phyloP scores from a whole-genome alignment of 2,113 vertebrate species.

The Aplodontia rufa region DNA sequence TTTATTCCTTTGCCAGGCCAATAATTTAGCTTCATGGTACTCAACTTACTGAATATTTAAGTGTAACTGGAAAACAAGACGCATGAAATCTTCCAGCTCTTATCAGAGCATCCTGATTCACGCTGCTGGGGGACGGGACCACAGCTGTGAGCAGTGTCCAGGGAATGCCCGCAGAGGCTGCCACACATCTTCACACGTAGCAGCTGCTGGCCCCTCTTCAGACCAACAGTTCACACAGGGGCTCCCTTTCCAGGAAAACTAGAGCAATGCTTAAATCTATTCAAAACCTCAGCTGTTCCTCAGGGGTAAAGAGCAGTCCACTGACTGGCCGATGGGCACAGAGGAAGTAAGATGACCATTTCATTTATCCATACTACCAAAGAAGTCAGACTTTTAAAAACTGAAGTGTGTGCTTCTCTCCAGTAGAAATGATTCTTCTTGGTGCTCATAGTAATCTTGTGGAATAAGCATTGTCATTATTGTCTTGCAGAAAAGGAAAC shows the following conservation, averaged over 20 bases:
- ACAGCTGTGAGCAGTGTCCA: background rate
- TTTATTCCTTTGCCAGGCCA: constrained; percentile 73
- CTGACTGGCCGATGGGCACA: background rate
- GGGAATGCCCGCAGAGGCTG: background rate
- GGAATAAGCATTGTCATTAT: background rate
- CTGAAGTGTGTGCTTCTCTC: background rate
- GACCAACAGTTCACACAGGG: background rate
- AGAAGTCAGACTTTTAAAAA: background rate
- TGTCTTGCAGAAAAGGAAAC: background rate
- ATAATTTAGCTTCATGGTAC: constrained; percentile 71
- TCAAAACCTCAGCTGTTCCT: background rate
- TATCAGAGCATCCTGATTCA: background rate
- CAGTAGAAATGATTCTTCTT: background rate
- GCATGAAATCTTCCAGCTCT: constrained; percentile 74
- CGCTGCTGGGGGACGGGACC: background rate
- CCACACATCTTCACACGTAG: background rate
- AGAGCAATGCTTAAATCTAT: background rate
- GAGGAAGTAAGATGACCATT: background rate
- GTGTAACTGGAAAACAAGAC: constrained; percentile 75
- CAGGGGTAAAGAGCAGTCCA: background rate
- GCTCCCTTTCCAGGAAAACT: background rate
- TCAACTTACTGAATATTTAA: constrained; percentile 78
- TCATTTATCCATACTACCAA: background rate
- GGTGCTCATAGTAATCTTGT: background rate
- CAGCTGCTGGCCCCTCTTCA: background rate